Evolutionary conservation across 2,888 invertebrate species (phyloP).

Genomic region (Fragum fragum): DNA sequence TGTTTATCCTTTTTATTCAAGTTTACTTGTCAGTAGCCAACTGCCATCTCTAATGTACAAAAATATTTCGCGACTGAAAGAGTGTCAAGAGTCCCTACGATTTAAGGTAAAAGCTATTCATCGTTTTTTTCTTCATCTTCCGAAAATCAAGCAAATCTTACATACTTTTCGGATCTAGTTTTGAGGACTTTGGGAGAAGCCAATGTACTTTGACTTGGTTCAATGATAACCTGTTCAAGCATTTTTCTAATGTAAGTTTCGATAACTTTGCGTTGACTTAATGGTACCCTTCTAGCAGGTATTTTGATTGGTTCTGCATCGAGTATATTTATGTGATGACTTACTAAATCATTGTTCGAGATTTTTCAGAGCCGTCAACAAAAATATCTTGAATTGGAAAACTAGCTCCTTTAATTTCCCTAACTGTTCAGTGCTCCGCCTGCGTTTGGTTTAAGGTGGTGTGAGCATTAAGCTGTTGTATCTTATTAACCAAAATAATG

Average conservation of each 20-base stretch:
- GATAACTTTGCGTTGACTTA: slow-evolving; percentile 37
- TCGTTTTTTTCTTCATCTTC: slow-evolving; percentile 50
- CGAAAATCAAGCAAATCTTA: slow-evolving; percentile 55
- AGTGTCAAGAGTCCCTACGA: slow-evolving; percentile 49
- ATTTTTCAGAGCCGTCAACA: slow-evolving; percentile 4
- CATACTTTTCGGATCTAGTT: slow-evolving; percentile 39
- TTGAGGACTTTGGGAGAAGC: slow-evolving; percentile 42
- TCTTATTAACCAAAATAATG: too few species aligned
- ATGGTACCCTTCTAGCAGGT: slow-evolving; percentile 48
- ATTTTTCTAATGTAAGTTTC: slow-evolving; percentile 47
- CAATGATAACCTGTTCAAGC: slow-evolving; percentile 49
- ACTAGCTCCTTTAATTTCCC: slow-evolving; percentile 13
- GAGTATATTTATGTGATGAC: slow-evolving; percentile 59
- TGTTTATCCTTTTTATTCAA: not conserved
- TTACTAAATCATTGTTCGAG: slow-evolving; percentile 31
- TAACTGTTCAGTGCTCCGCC: slow-evolving; percentile 20
- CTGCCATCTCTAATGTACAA: slow-evolving; percentile 51
- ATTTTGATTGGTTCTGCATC: slow-evolving; percentile 54
- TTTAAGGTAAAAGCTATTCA: slow-evolving; percentile 51
- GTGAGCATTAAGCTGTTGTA: too few species aligned
- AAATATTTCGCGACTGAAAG: slow-evolving; percentile 49
- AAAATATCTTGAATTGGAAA: slow-evolving; percentile 34
- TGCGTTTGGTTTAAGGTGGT: slow-evolving; percentile 14
- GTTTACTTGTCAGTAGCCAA: slow-evolving; percentile 31
- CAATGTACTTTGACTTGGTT: slow-evolving; percentile 55